Evolutionary conservation across 2,113 vertebrate species (phyloP), one percentile per base, ranked within the genome.

Genomic region (Ochotona princeps): DNA sequence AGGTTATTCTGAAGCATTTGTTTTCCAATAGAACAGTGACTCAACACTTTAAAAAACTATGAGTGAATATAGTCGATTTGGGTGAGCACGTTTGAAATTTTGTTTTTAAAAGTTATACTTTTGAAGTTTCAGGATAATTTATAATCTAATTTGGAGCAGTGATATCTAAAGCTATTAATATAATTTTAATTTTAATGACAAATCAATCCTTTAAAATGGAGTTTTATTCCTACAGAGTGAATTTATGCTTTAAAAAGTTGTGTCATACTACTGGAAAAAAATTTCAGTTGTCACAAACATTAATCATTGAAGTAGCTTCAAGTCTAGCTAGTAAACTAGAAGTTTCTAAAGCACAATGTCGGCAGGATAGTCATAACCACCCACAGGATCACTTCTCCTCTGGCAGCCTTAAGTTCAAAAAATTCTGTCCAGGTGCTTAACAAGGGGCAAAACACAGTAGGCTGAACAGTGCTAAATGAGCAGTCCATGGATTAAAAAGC

Each of bases 171-270:
- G 44, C 30, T 87, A 75, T 87, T 90, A 89, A 51, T 90, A 51
- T 67, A 10, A 57, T 90, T 86, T 63, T 65, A 78, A 92, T 93
- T 88, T 90, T 96, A 92, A 89, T 83, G 63, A 30, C 51, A 90
- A 89, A 66, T 73, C 35, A 65, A 66, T 90, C 86, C 81, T 87
- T 2, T 91, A 92, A 73, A 86, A 54, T 67, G 65, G 54, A 67
- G 20, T 73, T 94, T 94, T 90, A 44, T 83, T 47, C 73, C 70
- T 89, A 84, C 74, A 84, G 85, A 92, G 25, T 67, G 23, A 87
- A 88, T 85, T 82, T 90, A 66, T 87, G 20, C 30, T 67, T 91
- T 94, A 91, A 76, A 83, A 87, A 92, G 38, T 80, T 83, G 14
- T 81, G 74, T 89, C 25, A 80, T 25, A 8, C 18, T 65, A 25